Evolutionary conservation across 1,140 invertebrate species (phyloP).

Genomic region (Drosophila kanapiae): DNA sequence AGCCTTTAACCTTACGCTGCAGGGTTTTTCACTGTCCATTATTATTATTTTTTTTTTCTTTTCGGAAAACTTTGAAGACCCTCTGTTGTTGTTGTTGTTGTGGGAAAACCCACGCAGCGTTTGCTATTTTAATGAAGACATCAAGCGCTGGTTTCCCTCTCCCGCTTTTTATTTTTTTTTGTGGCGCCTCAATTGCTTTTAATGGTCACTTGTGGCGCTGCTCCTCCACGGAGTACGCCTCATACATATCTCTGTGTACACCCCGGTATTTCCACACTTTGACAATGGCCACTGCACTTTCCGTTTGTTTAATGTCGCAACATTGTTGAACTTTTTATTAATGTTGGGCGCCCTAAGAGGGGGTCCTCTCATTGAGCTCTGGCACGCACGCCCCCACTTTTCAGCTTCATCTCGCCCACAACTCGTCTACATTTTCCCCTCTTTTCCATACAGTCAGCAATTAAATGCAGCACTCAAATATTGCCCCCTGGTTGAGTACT

Average conservation of each 20-base stretch:
- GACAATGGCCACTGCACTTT: conserved; percentile 51
- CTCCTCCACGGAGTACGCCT: conserved; percentile 3
- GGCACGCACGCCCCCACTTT: conserved; percentile 28
- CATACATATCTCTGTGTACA: not conserved
- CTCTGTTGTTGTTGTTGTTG: conserved; percentile 10
- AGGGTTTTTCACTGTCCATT: conserved; percentile 27
- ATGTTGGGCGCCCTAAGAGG: conserved; percentile 10
- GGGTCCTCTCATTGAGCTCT: conserved; percentile 19
- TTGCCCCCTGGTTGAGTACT: conserved; percentile 38
- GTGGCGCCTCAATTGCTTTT: conserved; percentile 73
- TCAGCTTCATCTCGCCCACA: conserved; percentile 11
- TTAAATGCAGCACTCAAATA: conserved; percentile 51
- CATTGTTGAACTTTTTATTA: conserved; percentile 56
- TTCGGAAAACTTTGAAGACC: conserved; percentile 18
- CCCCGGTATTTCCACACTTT: conserved; percentile 5
- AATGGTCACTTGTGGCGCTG: conserved; percentile 57
- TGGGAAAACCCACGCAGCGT: conserved; percentile 46
- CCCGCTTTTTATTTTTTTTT: conserved; percentile 10
- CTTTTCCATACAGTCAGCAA: not conserved
- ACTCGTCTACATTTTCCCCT: not conserved
- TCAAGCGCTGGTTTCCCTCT: conserved; percentile 37
- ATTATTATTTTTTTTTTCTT: not conserved
- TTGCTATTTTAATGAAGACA: conserved; percentile 60
- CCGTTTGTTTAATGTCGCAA: conserved; percentile 63
- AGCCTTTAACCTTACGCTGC: conserved; percentile 35